phyloP scores from a whole-genome alignment of 2,113 vertebrate genomes.

The Tamias sibiricus region DNA sequence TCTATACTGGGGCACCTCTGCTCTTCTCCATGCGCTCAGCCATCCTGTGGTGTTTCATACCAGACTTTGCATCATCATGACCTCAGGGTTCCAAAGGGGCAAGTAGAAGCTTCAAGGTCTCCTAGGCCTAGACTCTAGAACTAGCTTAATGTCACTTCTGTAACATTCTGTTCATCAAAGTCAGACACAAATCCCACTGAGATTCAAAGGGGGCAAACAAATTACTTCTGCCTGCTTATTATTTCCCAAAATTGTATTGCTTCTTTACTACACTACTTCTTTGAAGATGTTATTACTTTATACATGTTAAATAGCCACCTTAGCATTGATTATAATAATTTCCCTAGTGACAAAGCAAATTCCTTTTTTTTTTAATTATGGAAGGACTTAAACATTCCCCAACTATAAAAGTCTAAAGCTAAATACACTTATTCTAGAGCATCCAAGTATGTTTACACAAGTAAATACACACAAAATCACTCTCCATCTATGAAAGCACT shows the following conservation, averaged over 20 bases:
- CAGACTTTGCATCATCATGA: neutral
- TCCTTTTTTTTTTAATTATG: slow-evolving; percentile 12
- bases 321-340: slow-evolving; percentile 34
- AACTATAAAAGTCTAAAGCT: slow-evolving; percentile 38
- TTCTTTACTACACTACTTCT: neutral
- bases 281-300: slow-evolving; percentile 33
- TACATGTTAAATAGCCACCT: neutral
- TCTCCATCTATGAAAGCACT: neutral
- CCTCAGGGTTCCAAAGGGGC: neutral
- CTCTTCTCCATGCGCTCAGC: neutral
- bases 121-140: neutral
- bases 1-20: neutral
- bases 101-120: neutral
- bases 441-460: neutral
- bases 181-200: neutral
- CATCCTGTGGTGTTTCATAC: neutral
- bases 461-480: neutral
- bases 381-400: neutral
- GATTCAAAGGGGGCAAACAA: neutral
- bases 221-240: neutral
- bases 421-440: neutral
- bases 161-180: neutral
- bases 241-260: neutral
- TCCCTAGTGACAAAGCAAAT: neutral
- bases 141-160: neutral